Base-by-base conservation (phyloP, 2,888 invertebrate species). In the Parapristionchus giblindavisi region DNA sequence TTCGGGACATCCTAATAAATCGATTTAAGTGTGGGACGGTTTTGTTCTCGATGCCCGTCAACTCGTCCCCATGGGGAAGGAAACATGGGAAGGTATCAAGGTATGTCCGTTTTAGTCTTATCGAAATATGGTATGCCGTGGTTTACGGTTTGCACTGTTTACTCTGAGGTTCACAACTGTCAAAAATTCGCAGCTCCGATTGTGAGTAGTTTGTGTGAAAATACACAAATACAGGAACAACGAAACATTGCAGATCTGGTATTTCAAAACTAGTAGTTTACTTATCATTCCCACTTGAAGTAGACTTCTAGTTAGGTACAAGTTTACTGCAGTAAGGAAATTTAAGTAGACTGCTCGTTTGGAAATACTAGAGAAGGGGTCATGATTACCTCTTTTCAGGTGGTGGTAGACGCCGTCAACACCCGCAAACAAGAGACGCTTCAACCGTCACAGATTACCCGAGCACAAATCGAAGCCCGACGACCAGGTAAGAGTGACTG, bases 51-150 rank as follows among this genome's bases (percentile, higher is more conserved):
- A 86, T 75, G 80, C 85, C 29, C 79, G 82, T 4, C 85, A 88
- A 73, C 76, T 88, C 51, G 81, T 87, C n/a, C 87, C 87, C 21
- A 88, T 87, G 6, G 87, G 83, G 6, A 81, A 80, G 58, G 88
- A 88, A 72, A 86, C 87, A 2, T 88, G 86, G 85, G 85, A 84
- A 56, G 88, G 88, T 17, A 80, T 88, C 14, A 84, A 84, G 76
- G 85, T 86, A 0, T 87, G 88, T 27, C 77, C 80, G 85, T 54
- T 86, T 85, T 1, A 85, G 86, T 24, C 36, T 8, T 34, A 32
- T 34, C 60, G 14, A 32, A 32, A 32, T 60, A 21, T 27, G 6
- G 60, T 32, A 17, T 14, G 27, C 29, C 14, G 43, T 75, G 74
- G 76, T 77, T 24, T 54, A 5, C 68, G 54, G 56, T 73, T 21